Evolutionary conservation across 2,113 vertebrate species (phyloP).

Genomic region (Pristiophorus japonicus): DNA sequence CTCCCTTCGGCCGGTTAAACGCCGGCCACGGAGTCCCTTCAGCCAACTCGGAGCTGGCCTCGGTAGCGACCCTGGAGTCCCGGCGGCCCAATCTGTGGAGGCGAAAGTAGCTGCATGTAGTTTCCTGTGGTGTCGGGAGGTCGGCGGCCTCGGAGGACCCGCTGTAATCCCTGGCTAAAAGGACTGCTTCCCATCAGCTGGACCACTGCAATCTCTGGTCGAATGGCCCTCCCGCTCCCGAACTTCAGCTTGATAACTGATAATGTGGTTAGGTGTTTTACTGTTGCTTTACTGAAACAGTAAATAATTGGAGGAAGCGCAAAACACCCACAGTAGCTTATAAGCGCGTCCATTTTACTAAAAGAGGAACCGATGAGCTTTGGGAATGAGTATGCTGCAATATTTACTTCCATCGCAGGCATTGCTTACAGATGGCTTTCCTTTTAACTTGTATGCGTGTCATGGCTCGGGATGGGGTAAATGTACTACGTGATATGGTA

Average conservation of each 20-base stretch:
- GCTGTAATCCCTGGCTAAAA: no score
- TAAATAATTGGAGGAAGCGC: not conserved
- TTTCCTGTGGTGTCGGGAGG: no score
- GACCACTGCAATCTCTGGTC: no score
- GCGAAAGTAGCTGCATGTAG: no score
- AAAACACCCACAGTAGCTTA: not conserved
- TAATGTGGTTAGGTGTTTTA: not conserved
- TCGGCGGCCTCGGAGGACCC: no score
- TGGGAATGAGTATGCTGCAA: not conserved
- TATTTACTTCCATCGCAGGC: not conserved
- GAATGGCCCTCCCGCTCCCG: no score
- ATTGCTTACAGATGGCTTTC: not conserved
- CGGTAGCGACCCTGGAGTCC: no score
- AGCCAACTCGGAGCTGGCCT: no score
- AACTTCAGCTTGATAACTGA: not conserved
- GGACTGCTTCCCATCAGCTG: no score
- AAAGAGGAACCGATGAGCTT: not conserved
- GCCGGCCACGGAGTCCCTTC: no score
- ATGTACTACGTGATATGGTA: not conserved
- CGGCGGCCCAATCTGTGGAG: no score
- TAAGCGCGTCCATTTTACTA: not conserved
- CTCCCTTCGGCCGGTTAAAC: no score
- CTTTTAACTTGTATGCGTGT: not conserved
- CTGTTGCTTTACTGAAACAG: not conserved
- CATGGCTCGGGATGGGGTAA: not conserved